These are phyloP conservation scores for Omphaloscelis lunosa DNA, from an alignment of 2,888 invertebrate genomes.

Conservation along the genomic window DNA sequence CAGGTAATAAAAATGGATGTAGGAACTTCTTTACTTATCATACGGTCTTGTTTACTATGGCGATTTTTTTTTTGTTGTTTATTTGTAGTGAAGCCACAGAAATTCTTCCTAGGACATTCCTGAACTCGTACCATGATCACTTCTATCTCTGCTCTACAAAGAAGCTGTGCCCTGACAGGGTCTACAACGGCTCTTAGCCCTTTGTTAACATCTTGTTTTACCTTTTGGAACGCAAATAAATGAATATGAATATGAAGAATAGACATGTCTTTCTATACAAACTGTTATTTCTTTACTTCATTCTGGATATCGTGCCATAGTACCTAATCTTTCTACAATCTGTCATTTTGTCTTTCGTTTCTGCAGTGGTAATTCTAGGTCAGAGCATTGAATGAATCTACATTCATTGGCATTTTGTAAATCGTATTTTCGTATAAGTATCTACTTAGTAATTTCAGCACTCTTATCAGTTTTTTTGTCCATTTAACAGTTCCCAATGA, in stretches of 20 bases:
- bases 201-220: no score
- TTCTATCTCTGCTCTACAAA: not conserved
- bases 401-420: no score
- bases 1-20: slow-evolving; percentile 71
- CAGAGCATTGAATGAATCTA: no score
- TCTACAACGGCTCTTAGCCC: no score
- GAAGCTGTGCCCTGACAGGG: no score
- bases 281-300: not conserved
- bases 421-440: not conserved
- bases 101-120: not conserved
- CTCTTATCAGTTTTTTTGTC: not conserved
- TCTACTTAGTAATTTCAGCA: not conserved
- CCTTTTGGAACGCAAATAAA: no score
- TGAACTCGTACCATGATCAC: not conserved
- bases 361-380: not conserved
- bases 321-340: not conserved
- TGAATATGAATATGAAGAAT: no score
- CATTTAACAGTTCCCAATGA: slow-evolving; percentile 80
- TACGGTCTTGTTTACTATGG: not conserved
- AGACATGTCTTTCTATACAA: not conserved
- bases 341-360: not conserved
- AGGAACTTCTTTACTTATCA: not conserved
- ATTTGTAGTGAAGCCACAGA: not conserved
- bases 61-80: not conserved
- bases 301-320: not conserved